These are phyloP conservation scores for Barbus barbus DNA, from an alignment of 2,113 vertebrate species.

Conservation along the genomic window DNA sequence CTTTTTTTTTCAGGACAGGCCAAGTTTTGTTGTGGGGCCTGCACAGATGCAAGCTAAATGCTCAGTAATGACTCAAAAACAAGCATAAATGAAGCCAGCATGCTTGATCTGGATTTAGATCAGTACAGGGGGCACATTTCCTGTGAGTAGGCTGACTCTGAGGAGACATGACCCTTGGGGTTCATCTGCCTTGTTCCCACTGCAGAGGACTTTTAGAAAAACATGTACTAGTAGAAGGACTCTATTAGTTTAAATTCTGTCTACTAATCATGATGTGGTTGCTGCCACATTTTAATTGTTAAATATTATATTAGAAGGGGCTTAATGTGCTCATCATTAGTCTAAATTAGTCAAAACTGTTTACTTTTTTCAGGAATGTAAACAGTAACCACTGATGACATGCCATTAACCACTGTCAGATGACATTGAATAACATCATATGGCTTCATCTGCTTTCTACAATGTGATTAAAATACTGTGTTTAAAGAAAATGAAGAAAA, in stretches of 20 bases:
- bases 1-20: not conserved
- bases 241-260: no score
- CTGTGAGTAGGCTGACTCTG: slow-evolving; percentile 37
- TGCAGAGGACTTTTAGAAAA: slow-evolving; percentile 35
- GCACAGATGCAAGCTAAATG: not conserved
- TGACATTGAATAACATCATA: not conserved
- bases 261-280: no score
- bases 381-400: not conserved
- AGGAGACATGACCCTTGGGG: slow-evolving; percentile 41
- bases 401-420: not conserved
- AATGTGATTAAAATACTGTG: not conserved
- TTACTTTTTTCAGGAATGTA: not conserved
- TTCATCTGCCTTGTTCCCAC: slow-evolving; percentile 51
- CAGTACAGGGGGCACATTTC: slow-evolving; percentile 52
- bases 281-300: not conserved
- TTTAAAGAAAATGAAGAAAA: not conserved
- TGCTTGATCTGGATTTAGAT: slow-evolving; percentile 52
- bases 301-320: not conserved
- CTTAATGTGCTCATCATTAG: not conserved
- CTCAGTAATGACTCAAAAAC: slow-evolving; percentile 18
- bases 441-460: not conserved
- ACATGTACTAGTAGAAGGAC: not conserved
- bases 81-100: slow-evolving; percentile 30
- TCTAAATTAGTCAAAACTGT: not conserved
- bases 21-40: not conserved